A percentile compares a stretch with the other conserved stretches of the same genome.
Evolutionary conservation across 2,113 vertebrate species (phyloP).

Genomic region (Phalacrocorax carbo): DNA sequence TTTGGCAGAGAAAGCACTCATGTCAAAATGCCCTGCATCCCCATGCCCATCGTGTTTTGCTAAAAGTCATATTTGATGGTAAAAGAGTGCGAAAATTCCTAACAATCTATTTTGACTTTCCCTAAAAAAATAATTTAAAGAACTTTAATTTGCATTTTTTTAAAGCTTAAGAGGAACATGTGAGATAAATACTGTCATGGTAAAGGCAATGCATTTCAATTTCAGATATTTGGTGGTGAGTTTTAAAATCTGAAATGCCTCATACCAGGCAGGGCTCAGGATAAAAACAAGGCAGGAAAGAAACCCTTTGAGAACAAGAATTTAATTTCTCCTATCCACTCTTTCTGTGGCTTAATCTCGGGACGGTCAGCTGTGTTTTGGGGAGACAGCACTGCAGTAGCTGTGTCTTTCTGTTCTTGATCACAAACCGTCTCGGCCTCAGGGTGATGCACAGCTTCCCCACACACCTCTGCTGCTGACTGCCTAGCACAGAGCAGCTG

Average conservation of each 20-base stretch:
- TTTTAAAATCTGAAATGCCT: not conserved
- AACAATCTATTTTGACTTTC: not conserved
- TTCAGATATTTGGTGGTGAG: not conserved
- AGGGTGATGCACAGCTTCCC: not conserved
- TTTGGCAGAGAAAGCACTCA: not conserved
- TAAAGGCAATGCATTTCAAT: not conserved
- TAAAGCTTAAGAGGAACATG: not conserved
- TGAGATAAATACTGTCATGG: not conserved
- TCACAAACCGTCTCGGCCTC: accelerated
- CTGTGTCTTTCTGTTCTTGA: not conserved
- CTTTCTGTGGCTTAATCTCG: not conserved
- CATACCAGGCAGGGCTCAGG: not conserved
- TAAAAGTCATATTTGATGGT: not conserved
- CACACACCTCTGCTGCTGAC: not conserved
- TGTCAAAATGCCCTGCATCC: not conserved
- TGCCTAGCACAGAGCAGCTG: not conserved
- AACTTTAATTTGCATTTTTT: not conserved
- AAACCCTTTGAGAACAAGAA: not conserved
- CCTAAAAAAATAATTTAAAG: not conserved
- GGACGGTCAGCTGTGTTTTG: not conserved
- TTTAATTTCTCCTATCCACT: not conserved
- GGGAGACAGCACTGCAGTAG: not conserved
- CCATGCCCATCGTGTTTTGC: not conserved
- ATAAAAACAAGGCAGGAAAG: not conserved
- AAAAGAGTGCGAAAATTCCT: not conserved